Evolutionary conservation across 1,140 invertebrate genomes (phyloP).

Genomic region (Psilanteris sp.): DNA sequence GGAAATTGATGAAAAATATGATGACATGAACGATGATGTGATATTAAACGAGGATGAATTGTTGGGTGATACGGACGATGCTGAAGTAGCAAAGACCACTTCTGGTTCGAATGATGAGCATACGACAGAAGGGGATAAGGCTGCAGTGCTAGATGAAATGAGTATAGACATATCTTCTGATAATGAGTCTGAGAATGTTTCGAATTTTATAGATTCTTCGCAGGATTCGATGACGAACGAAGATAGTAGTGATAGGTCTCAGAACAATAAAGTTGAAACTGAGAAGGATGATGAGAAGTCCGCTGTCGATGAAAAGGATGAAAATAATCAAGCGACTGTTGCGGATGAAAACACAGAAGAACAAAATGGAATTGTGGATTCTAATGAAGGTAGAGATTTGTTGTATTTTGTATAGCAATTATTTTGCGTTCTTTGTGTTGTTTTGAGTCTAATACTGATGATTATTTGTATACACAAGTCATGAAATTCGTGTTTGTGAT

Average conservation of each 20-base stretch:
- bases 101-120: neutral
- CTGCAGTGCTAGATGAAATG: neutral
- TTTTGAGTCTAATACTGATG: no score
- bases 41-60: no score
- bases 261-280: neutral
- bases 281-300: neutral
- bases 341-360: neutral
- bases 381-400: no score
- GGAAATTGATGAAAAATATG: no score
- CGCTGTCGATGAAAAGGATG: neutral
- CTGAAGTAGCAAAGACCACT: neutral
- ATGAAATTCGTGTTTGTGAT: no score
- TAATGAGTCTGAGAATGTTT: conserved; percentile 14
- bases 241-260: conserved; percentile 9
- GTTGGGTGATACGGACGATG: neutral
- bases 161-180: conserved; percentile 23
- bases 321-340: neutral
- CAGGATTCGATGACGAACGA: conserved; percentile 26
- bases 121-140: neutral
- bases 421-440: no score
- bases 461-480: no score
- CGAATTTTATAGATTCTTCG: conserved; percentile 14
- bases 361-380: no score
- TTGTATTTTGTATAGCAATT: no score
- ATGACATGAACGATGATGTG: no score